Evolutionary conservation across 2,113 vertebrate genomes (phyloP).

Genomic region (Bujurquina vittata): DNA sequence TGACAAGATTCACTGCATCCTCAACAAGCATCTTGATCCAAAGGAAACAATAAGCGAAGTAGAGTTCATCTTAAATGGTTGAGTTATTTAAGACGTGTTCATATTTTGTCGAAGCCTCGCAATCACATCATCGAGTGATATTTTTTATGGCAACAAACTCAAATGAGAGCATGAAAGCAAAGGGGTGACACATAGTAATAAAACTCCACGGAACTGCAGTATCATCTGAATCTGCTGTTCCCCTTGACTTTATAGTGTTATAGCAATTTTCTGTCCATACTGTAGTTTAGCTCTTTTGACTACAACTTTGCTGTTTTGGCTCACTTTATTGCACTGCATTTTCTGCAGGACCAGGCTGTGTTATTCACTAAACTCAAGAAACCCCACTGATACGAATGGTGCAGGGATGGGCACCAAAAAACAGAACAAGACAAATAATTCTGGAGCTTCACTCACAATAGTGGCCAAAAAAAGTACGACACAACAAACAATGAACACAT

Average conservation of each 20-base stretch:
- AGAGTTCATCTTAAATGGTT: neutral
- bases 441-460: neutral
- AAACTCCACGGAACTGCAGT: neutral
- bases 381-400: neutral
- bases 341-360: neutral
- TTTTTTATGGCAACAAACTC: too few relatives aligned
- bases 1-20: neutral
- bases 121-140: too few relatives aligned
- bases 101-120: too few relatives aligned
- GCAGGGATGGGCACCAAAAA: neutral
- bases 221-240: too few relatives aligned
- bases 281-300: neutral
- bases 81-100: neutral
- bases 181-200: too few relatives aligned
- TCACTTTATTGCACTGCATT: neutral
- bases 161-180: too few relatives aligned
- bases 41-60: neutral
- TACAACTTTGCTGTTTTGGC: neutral
- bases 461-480: neutral
- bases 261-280: neutral
- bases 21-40: neutral
- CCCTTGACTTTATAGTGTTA: neutral
- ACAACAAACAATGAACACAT: constrained; percentile 13
- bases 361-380: neutral
- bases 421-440: neutral